Evolutionary conservation across 2,888 invertebrate genomes (phyloP).

Genomic region (Deroplatys truncata): DNA sequence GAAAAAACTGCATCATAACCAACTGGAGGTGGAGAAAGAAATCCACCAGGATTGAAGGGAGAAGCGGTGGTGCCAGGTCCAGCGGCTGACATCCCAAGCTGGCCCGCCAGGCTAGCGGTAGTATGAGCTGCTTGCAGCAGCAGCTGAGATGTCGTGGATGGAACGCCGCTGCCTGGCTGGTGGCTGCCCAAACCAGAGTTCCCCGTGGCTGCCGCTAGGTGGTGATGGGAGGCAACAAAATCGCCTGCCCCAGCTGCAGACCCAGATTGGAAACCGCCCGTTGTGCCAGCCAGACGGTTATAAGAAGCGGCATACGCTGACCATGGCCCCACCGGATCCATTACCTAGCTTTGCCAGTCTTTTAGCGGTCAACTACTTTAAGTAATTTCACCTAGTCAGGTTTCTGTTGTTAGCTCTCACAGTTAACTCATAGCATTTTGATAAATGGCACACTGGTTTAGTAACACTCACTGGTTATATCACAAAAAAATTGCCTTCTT

Average conservation of each 20-base stretch:
- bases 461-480: neutral
- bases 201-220: constrained; percentile 23
- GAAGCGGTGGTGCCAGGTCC: constrained; percentile 51
- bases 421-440: constrained; percentile 7
- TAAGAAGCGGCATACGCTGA: constrained; percentile 67
- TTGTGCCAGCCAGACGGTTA: constrained; percentile 71
- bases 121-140: constrained; percentile 58
- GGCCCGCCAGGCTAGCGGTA: constrained; percentile 56
- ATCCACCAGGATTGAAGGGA: constrained; percentile 66
- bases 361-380: constrained; percentile 12
- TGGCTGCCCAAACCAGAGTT: constrained; percentile 25
- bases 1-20: constrained; percentile 80
- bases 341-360: constrained; percentile 46
- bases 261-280: constrained; percentile 53
- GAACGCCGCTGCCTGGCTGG: constrained; percentile 27
- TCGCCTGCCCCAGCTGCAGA: constrained; percentile 49
- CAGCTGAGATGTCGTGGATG: constrained; percentile 60
- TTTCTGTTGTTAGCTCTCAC: neutral
- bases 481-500: constrained; percentile 1
- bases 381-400: constrained; percentile 3
- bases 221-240: constrained; percentile 26
- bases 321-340: constrained; percentile 92
- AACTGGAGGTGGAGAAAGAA: constrained; percentile 69
- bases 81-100: constrained; percentile 36
- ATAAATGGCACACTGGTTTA: neutral